Evolutionary conservation across 1,140 invertebrate genomes (phyloP).

Genomic region (Musca domestica): DNA sequence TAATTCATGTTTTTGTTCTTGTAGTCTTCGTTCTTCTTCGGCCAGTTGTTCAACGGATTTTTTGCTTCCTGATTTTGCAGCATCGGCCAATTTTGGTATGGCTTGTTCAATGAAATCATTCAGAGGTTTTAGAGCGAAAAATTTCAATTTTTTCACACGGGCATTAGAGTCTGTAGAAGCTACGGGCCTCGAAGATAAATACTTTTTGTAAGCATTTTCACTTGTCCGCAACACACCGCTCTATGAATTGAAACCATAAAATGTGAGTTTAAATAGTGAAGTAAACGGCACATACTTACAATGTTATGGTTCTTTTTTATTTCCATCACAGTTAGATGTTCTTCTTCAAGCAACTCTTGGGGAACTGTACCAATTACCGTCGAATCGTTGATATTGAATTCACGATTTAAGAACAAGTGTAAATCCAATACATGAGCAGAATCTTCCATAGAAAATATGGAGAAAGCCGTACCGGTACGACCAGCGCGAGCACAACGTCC

Average conservation of each 20-base stretch:
- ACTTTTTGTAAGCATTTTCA: slow-evolving; percentile 88
- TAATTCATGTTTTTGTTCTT: slow-evolving; percentile 57
- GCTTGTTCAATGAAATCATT: slow-evolving; percentile 49
- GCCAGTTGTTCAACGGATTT: slow-evolving; percentile 32
- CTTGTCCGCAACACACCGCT: slow-evolving; percentile 72
- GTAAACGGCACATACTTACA: slow-evolving; percentile 57
- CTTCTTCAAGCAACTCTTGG: slow-evolving; percentile 77
- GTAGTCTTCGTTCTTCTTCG: slow-evolving; percentile 43
- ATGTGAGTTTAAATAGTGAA: neutral
- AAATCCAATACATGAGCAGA: slow-evolving; percentile 89
- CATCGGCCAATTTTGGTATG: slow-evolving; percentile 35
- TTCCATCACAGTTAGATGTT: slow-evolving; percentile 73
- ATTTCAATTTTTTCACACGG: slow-evolving; percentile 64
- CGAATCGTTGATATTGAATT: slow-evolving; percentile 63
- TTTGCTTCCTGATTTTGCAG: slow-evolving; percentile 29
- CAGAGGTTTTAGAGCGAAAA: slow-evolving; percentile 48
- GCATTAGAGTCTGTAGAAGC: slow-evolving; percentile 88
- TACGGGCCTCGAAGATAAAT: slow-evolving; percentile 78
- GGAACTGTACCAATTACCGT: slow-evolving; percentile 68
- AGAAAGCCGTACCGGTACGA: slow-evolving; percentile 83
- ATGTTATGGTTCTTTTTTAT: slow-evolving; percentile 77
- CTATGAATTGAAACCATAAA: slow-evolving; percentile 54
- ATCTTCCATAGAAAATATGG: slow-evolving; percentile 86
- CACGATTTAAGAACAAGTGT: slow-evolving; percentile 86
- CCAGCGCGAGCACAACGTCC: slow-evolving; percentile 97